Evolutionary conservation across 2,113 vertebrate species (phyloP).

Genomic region (Rynchops niger): DNA sequence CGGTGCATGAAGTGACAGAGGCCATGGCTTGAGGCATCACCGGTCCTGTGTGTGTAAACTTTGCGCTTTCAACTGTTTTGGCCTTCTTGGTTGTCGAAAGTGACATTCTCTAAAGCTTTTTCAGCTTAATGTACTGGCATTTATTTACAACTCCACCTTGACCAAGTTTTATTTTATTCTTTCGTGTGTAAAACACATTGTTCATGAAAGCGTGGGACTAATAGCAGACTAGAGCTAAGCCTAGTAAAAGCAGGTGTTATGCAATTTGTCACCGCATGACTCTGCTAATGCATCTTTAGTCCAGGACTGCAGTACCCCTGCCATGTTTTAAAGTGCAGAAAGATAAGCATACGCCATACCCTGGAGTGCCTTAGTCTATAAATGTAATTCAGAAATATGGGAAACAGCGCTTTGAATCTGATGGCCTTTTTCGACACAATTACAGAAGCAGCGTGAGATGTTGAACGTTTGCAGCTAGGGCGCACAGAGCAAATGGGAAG

Average conservation of each 20-base stretch:
- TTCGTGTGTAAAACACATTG: not conserved
- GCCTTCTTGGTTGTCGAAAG: not conserved
- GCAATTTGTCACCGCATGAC: conserved; percentile 6
- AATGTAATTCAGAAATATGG: conserved; percentile 48
- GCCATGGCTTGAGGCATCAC: not conserved
- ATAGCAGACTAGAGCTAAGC: conserved; percentile 13
- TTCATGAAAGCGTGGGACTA: conserved; percentile 26
- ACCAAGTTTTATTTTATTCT: not conserved
- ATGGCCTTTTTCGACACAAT: conserved; percentile 31
- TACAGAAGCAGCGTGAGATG: conserved; percentile 3
- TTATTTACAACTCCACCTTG: not conserved
- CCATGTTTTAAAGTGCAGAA: conserved; percentile 43
- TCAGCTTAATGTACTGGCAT: not conserved
- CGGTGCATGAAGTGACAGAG: rapidly evolving
- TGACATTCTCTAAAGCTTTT: not conserved
- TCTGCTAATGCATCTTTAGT: conserved; percentile 47
- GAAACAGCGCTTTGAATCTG: not conserved
- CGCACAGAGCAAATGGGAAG: not conserved
- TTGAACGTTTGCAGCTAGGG: conserved; percentile 12
- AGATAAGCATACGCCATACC: not conserved
- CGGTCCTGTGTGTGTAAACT: not conserved
- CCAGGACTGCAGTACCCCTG: not conserved
- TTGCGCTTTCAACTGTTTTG: not conserved
- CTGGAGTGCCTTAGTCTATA: conserved; percentile 10
- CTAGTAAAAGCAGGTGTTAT: conserved; percentile 26